Base-by-base conservation (phyloP, 2,113 vertebrate genomes). In the Dipodomys stephensi region DNA sequence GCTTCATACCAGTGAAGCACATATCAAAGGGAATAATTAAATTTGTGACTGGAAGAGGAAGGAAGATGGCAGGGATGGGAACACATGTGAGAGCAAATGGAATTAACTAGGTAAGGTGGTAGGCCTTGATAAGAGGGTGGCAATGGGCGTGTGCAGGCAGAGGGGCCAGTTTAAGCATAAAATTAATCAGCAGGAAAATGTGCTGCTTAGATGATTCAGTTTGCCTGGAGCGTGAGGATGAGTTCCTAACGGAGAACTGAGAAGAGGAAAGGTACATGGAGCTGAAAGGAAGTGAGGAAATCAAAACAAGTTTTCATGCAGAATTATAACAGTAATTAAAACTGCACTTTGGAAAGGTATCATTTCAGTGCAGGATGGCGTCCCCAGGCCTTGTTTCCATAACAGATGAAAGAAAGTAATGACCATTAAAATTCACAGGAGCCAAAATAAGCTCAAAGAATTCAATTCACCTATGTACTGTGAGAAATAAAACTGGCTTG, bases 51-150 rank as follows among this genome's bases (percentile, higher is more conserved):
- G 16, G 23, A 18, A 57, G 4, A 8, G 49, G 28, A 23, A 10
- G n/a, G n/a, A n/a, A 74, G 69, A 62, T 60, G 82, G 28, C 60
- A 60, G 4, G 79, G 44, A 2, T 15, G 79, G 90, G 57, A 78
- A 57, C 15, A 69, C 15, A 76, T 65, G 81, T 76, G 46, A 88
- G 79, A 93, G 32, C 30, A 88, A 79, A 83, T 44, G 67, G 22
- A 91, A 93, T 88, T 83, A 83, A 81, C 28, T 46, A 76, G 67
- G 78, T 60, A 64, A 85, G 28, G 86, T 78, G 30, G 32, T 67
- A 30, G n/a, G 68, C 35, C 76, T 0, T 65, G 82, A 90, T 64
- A 72, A 57, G n/a, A 12, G 18, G 19, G 32, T n/a, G 35, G 10
- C 53, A 65, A 20, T 57, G 65, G 88, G 62, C 35, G 9, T 68